A percentile compares a stretch with the other conserved stretches of the same genome.
phyloP scores from a whole-genome alignment of 2,888 invertebrate species.

The Andrena hattorfiana region DNA sequence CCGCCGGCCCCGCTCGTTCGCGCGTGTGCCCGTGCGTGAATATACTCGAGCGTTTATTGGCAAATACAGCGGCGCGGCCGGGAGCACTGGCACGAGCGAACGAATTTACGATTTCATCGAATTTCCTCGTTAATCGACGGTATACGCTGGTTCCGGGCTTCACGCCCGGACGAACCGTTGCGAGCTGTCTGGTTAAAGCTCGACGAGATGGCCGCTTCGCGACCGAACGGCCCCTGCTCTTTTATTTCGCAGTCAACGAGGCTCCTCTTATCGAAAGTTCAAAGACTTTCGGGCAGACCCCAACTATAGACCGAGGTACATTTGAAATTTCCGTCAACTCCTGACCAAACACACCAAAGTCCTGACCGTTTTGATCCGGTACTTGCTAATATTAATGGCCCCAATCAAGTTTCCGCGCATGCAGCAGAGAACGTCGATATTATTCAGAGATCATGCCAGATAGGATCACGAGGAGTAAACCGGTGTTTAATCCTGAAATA shows the following conservation, averaged over 20 bases:
- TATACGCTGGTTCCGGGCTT: slow-evolving; percentile 70
- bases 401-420: background rate
- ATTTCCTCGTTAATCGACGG: slow-evolving; percentile 80
- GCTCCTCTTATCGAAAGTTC: slow-evolving; percentile 41
- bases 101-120: slow-evolving; percentile 81
- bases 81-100: slow-evolving; percentile 61
- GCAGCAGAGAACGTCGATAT: background rate
- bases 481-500: background rate
- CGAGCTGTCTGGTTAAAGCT: slow-evolving; percentile 57
- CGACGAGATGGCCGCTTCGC: slow-evolving; percentile 58
- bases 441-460: background rate
- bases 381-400: background rate
- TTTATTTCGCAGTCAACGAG: slow-evolving; percentile 33
- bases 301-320: slow-evolving; percentile 1
- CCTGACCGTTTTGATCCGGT: slow-evolving; percentile 3
- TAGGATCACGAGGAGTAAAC: background rate
- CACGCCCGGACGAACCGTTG: slow-evolving; percentile 67
- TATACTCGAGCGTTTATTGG: slow-evolving; percentile 68
- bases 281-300: slow-evolving; percentile 26
- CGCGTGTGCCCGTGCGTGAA: slow-evolving; percentile 51
- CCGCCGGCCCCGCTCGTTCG: slow-evolving; percentile 9
- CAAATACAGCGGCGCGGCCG: slow-evolving; percentile 53
- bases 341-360: background rate
- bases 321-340: slow-evolving; percentile 13
- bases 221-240: slow-evolving; percentile 21